Percentiles rank a stretch among this genome's conserved stretches.
These are phyloP conservation scores for Alloplasta piceator DNA, from an alignment of 2,888 invertebrate genomes.

Conservation along the genomic window DNA sequence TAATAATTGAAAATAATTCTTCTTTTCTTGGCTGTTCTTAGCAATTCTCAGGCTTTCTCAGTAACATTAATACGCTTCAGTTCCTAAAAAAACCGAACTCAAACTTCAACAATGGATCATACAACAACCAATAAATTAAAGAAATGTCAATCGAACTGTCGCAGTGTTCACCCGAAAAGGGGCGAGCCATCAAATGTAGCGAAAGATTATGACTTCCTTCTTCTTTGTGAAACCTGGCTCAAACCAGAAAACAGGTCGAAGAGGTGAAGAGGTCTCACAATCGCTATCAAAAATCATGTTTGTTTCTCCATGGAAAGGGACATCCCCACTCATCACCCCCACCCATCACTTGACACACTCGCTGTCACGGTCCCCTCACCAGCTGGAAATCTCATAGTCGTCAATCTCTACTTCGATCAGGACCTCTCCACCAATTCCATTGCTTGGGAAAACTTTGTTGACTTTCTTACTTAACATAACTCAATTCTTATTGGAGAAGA, in stretches of 20 bases:
- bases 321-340: not conserved
- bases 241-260: not conserved
- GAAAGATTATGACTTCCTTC: not conserved
- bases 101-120: too few relatives aligned
- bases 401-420: not conserved
- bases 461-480: not conserved
- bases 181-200: not conserved
- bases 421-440: not conserved
- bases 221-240: not conserved
- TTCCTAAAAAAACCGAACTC: too few relatives aligned
- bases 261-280: not conserved
- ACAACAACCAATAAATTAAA: conserved; percentile 8
- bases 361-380: too few relatives aligned
- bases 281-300: not conserved
- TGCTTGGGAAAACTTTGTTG: conserved; percentile 26
- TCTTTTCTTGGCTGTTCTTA: too few relatives aligned
- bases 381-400: not conserved
- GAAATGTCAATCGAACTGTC: conserved; percentile 51
- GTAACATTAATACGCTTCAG: too few relatives aligned
- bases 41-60: too few relatives aligned
- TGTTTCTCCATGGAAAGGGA: not conserved
- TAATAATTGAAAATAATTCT: too few relatives aligned
- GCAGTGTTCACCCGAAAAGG: conserved; percentile 11
- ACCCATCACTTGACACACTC: too few relatives aligned
- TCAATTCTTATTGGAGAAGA: conserved; percentile 34